phyloP scores from a whole-genome alignment of 2,113 vertebrate genomes.

The Salvator merianae region DNA sequence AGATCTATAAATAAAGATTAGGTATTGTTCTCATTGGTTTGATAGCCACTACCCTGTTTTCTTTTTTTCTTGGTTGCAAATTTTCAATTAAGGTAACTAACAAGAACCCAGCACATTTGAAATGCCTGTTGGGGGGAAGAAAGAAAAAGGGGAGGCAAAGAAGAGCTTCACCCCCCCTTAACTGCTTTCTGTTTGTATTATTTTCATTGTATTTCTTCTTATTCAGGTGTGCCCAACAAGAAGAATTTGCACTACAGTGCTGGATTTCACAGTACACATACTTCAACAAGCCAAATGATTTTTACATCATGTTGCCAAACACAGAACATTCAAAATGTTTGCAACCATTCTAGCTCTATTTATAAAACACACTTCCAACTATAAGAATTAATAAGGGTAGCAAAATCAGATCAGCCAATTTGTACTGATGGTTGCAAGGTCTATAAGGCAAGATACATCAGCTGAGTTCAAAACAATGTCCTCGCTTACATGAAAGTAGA shows the following conservation, averaged over 20 bases:
- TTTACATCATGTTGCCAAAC: not conserved
- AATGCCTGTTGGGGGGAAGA: constrained; percentile 39
- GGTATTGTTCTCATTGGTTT: constrained; percentile 65
- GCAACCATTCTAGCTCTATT: not conserved
- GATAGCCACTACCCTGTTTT: constrained; percentile 12
- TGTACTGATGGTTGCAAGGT: not conserved
- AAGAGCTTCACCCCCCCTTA: constrained; percentile 56
- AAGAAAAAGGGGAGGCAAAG: not conserved
- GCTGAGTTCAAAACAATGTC: not conserved
- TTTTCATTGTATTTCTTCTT: constrained; percentile 32
- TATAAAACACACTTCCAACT: not conserved
- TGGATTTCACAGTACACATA: too few species aligned
- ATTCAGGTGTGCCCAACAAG: constrained; percentile 37
- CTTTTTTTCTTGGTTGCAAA: constrained; percentile 56
- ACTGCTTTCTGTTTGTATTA: constrained; percentile 57
- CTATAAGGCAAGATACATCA: not conserved
- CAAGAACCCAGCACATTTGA: not conserved
- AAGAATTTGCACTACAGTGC: constrained; percentile 27
- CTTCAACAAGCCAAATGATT: not conserved
- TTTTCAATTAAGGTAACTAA: constrained; percentile 21
- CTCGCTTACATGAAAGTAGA: not conserved
- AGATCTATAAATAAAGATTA: constrained; percentile 71
- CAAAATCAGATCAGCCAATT: not conserved
- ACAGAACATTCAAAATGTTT: not conserved
- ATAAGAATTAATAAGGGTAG: not conserved